phyloP scores from a whole-genome alignment of 2,113 vertebrate species.

The Notarius quadriscutis region DNA sequence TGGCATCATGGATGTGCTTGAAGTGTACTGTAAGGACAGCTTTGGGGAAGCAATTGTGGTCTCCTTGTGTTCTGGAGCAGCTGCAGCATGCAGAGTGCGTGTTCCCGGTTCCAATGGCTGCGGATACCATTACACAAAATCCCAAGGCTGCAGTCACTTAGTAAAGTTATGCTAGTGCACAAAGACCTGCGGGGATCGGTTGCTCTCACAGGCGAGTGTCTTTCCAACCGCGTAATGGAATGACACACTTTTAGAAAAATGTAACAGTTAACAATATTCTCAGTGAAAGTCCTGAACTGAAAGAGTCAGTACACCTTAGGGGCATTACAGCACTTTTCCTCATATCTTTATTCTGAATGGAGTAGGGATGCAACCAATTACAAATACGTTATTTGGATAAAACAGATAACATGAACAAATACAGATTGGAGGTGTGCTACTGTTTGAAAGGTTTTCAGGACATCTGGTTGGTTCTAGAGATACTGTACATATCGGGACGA shows the following conservation, averaged over 20 bases:
- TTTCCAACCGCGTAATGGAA: constrained; percentile 25
- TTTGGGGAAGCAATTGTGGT: constrained; percentile 11
- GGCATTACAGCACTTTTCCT: background rate
- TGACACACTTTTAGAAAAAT: constrained; percentile 25
- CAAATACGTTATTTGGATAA: background rate
- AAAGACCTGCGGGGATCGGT: background rate
- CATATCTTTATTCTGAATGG: background rate
- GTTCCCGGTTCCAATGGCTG: constrained; percentile 53
- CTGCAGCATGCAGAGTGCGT: constrained; percentile 42
- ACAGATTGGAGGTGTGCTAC: background rate
- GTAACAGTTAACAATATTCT: constrained; percentile 24
- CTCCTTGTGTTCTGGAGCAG: constrained; percentile 16
- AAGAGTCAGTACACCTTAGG: constrained; percentile 32
- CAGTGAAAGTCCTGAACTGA: constrained; percentile 4
- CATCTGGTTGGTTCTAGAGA: background rate
- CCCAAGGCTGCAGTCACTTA: constrained; percentile 18
- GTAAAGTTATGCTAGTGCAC: background rate
- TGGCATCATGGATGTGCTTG: constrained; percentile 10
- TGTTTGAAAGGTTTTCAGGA: background rate
- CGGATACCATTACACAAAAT: constrained; percentile 50
- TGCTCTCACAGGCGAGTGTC: constrained; percentile 16
- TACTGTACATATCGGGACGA: background rate
- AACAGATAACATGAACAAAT: background rate
- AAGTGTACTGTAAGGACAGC: background rate
- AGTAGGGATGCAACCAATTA: background rate